Conservation (phyloP, 2,888 invertebrate species). For the Plagodis dolabraria region DNA sequence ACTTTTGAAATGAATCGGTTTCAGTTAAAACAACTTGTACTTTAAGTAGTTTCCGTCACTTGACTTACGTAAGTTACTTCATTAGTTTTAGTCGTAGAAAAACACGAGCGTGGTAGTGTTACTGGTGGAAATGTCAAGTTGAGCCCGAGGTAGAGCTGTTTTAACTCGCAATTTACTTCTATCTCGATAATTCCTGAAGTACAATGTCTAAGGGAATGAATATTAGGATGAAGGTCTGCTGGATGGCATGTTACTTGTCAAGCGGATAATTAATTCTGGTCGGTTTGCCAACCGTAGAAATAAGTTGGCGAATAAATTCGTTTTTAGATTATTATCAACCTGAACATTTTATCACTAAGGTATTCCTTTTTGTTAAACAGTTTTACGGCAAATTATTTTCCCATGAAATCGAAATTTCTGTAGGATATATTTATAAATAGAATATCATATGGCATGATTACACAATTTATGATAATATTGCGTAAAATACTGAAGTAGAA, state of each 20-base stretch:
- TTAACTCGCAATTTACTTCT: conserved; percentile 11
- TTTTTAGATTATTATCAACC: conserved; percentile 13
- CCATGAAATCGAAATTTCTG: no score
- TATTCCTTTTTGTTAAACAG: no score
- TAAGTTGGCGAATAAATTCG: conserved; percentile 36
- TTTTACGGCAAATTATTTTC: no score
- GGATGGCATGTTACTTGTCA: conserved; percentile 57
- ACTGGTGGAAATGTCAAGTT: background rate
- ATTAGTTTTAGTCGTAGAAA: conserved; percentile 16
- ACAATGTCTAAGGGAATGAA: conserved; percentile 31
- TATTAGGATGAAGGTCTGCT: conserved; percentile 58
- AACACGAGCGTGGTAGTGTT: background rate
- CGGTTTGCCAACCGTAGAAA: conserved; percentile 31
- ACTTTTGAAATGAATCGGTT: conserved; percentile 21
- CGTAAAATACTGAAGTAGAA: no score
- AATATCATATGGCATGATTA: no score
- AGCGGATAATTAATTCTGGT: conserved; percentile 60
- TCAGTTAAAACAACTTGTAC: conserved; percentile 13
- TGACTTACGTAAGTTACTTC: conserved; percentile 11
- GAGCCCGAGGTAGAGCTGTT: conserved; percentile 2
- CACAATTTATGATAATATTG: no score
- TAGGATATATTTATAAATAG: no score
- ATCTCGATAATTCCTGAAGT: conserved; percentile 18
- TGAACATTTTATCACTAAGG: no score
- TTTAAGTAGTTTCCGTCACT: conserved; percentile 6